These are phyloP conservation scores for Iphiclides podalirius DNA, from an alignment of 2,888 invertebrate genomes.

Conservation along the genomic window DNA sequence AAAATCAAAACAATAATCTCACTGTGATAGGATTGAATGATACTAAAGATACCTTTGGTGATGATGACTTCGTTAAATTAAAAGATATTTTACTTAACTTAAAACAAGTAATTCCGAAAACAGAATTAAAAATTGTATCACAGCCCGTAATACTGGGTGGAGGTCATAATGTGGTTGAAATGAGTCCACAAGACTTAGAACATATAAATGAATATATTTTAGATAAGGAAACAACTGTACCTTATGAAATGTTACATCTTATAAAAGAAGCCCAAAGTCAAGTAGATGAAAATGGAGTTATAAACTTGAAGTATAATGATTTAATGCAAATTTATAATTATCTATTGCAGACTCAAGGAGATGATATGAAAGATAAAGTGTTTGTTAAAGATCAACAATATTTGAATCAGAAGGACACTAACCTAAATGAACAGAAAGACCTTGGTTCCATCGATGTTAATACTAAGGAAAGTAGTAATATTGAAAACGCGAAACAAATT, in stretches of 20 bases:
- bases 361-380: conserved; percentile 3
- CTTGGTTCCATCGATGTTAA: neutral
- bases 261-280: neutral
- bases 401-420: neutral
- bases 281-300: neutral
- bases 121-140: neutral
- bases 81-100: no score
- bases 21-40: neutral
- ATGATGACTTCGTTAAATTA: conserved; percentile 4
- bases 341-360: neutral
- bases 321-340: conserved; percentile 8
- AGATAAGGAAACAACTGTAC: neutral
- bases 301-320: conserved; percentile 6
- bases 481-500: no score
- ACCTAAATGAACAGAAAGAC: neutral
- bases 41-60: neutral
- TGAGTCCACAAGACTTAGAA: conserved; percentile 1
- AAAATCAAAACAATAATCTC: neutral
- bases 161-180: neutral
- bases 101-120: neutral
- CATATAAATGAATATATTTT: conserved; percentile 9
- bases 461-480: neutral
- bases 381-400: conserved; percentile 5
- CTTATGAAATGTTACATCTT: conserved; percentile 5
- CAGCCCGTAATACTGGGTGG: neutral